These are phyloP conservation scores for Atta colombica DNA, from an alignment of 1,140 invertebrate species.

Conservation along the genomic window DNA sequence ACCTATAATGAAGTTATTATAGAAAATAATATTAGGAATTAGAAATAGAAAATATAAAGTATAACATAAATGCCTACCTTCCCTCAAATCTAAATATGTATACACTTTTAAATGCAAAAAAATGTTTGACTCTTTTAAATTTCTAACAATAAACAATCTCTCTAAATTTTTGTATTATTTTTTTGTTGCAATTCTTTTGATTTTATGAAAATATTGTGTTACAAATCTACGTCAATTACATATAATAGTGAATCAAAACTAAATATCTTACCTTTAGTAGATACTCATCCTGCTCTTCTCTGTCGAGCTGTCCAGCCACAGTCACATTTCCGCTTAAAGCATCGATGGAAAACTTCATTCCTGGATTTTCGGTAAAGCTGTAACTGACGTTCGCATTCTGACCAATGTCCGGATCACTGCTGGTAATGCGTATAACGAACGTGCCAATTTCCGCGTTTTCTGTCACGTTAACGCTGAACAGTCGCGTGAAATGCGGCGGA, in stretches of 20 bases:
- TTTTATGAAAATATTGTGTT: neutral
- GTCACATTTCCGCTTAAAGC: conserved; percentile 96
- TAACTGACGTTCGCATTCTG: conserved; percentile 96
- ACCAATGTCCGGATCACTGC: conserved; percentile 95
- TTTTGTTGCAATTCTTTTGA: neutral
- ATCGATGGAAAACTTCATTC: conserved; percentile 96
- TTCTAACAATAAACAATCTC: neutral
- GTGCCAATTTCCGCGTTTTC: conserved; percentile 97
- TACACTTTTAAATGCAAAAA: neutral
- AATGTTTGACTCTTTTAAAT: neutral
- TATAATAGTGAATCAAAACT: neutral
- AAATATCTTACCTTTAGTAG: conserved; percentile 88
- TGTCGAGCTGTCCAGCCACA: conserved; percentile 93
- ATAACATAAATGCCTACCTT: neutral
- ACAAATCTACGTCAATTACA: neutral
- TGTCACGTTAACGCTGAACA: conserved; percentile 97
- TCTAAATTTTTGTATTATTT: conserved; percentile 8
- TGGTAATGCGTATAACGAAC: conserved; percentile 97
- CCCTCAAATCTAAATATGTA: neutral
- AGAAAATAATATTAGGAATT: neutral
- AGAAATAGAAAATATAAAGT: no score
- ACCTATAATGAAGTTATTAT: conserved; percentile 35
- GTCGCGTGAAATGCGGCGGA: conserved; percentile 95
- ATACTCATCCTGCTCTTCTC: conserved; percentile 97
- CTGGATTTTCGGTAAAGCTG: conserved; percentile 95